A percentile compares a stretch with the other conserved stretches of the same genome.
Evolutionary conservation across 2,888 invertebrate genomes (phyloP).

Genomic region (Sisyra terminalis): DNA sequence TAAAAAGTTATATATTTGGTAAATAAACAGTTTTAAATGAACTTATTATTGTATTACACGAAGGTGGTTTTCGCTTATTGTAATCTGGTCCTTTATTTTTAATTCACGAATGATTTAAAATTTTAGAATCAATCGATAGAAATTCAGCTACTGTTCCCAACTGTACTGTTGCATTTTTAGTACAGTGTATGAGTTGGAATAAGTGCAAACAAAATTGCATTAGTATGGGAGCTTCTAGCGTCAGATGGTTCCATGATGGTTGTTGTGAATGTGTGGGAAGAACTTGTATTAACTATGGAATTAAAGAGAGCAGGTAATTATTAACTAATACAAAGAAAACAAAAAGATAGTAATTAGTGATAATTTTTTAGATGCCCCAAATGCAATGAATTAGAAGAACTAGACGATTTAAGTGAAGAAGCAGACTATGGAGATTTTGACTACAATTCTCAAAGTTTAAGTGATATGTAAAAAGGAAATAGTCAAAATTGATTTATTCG

Average conservation of each 20-base stretch:
- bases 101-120: no score
- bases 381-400: constrained; percentile 36
- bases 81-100: no score
- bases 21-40: no score
- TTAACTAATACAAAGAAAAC: neutral
- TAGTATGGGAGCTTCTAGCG: constrained; percentile 70
- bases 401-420: constrained; percentile 38
- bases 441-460: constrained; percentile 4
- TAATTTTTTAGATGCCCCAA: constrained; percentile 34
- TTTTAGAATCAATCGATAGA: constrained; percentile 27
- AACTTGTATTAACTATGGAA: constrained; percentile 77
- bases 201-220: constrained; percentile 72
- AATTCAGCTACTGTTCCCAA: constrained; percentile 52
- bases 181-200: constrained; percentile 74
- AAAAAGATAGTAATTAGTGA: neutral
- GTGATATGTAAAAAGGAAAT: constrained; percentile 3
- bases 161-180: constrained; percentile 84
- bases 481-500: no score
- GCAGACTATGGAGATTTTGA: constrained; percentile 45
- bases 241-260: constrained; percentile 87
- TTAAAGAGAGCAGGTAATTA: constrained; percentile 61
- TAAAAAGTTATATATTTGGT: no score
- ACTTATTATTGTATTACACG: no score
- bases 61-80: no score
- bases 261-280: constrained; percentile 88